These are phyloP conservation scores for Spizella passerina DNA, from an alignment of 2,797 vertebrate genomes.

Conservation along the genomic window DNA sequence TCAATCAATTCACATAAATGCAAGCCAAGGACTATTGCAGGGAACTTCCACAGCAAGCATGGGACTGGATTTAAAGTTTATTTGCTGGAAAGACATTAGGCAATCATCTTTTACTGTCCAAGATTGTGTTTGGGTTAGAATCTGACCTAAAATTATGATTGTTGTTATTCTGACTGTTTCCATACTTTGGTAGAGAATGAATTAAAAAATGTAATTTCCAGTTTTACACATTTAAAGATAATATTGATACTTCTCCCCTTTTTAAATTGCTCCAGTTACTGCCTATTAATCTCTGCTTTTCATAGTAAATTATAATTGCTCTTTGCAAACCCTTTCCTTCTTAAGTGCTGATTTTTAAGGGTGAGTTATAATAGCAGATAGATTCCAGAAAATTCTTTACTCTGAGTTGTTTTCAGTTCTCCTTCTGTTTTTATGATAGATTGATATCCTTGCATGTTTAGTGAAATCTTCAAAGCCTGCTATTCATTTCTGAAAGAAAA, in stretches of 20 bases:
- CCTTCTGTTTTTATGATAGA: background rate
- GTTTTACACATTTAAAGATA: background rate
- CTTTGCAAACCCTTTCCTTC: constrained; percentile 6
- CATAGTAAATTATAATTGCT: background rate
- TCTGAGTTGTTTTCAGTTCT: background rate
- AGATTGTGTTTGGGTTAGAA: background rate
- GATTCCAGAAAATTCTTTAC: background rate
- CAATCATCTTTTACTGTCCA: background rate
- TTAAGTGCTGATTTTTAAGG: background rate
- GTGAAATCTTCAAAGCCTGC: background rate
- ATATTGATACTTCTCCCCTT: background rate
- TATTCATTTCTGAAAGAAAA: background rate
- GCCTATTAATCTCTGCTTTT: constrained; percentile 5
- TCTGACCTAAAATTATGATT: background rate
- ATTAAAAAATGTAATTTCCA: background rate
- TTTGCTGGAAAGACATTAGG: background rate
- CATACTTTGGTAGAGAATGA: background rate
- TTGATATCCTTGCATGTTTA: background rate
- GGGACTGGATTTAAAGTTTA: background rate
- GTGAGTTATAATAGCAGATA: background rate
- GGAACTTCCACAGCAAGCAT: background rate
- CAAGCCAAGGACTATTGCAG: background rate
- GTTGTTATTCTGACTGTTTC: background rate
- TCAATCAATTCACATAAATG: background rate
- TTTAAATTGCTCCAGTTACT: background rate